Evolutionary conservation across 1,140 invertebrate genomes (phyloP).

Genomic region (Hypsibius dujardini): DNA sequence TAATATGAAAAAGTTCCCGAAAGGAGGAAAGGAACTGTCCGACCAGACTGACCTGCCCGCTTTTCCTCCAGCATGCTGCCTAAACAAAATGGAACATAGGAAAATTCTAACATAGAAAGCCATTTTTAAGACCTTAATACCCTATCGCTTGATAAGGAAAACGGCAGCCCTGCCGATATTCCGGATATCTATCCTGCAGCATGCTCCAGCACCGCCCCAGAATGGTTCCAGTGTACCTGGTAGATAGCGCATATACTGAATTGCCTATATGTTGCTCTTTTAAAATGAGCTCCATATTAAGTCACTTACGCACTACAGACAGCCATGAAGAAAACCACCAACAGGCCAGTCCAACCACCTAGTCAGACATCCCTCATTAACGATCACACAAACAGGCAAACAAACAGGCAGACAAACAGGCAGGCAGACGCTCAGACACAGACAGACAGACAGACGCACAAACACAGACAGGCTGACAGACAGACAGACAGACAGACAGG

Average conservation of each 20-base stretch:
- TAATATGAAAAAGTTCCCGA: constrained; percentile 1
- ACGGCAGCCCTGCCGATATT: constrained; percentile 40
- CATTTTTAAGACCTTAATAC: constrained; percentile 39
- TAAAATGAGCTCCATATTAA: no score
- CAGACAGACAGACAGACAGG: no score
- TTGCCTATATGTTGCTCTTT: no score
- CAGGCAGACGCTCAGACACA: no score
- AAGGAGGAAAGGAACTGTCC: not conserved
- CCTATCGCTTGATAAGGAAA: constrained; percentile 52
- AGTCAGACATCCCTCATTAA: no score
- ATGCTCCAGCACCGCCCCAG: constrained; percentile 51
- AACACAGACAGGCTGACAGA: no score
- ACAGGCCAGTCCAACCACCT: constrained; percentile 21
- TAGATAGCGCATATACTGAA: constrained; percentile 43
- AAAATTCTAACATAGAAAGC: not conserved
- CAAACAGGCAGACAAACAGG: no score
- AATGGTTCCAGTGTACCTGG: constrained; percentile 38
- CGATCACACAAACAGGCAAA: no score
- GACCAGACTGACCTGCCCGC: not conserved
- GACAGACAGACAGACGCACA: no score
- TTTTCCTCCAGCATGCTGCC: not conserved
- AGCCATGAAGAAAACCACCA: constrained; percentile 26
- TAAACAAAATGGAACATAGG: not conserved
- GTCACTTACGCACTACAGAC: constrained; percentile 24
- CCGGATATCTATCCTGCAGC: constrained; percentile 45